Base-by-base conservation (phyloP, 2,888 invertebrate genomes). In the Dolichopus griseipennis region DNA sequence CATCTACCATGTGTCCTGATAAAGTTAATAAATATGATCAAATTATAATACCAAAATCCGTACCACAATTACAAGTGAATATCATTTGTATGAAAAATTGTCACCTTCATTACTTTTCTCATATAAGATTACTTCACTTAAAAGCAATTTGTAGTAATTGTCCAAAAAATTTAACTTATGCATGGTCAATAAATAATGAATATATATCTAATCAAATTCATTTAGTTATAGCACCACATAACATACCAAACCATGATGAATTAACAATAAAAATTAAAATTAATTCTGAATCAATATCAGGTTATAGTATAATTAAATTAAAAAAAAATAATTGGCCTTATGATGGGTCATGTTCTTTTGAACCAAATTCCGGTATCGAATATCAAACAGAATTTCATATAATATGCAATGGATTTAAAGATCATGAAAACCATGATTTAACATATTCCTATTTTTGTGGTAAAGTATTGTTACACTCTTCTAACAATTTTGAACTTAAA, bases 81-180 rank as follows among this genome's bases (percentile, higher is more conserved):
- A 68, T 69, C 34, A 65, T 15, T 22, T 71, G 71, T 62, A 61
- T 69, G 41, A 52, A 68, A 63, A 71, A 71, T 67, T 71, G 71
- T 41, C n/a, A 52, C 1, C 20, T 64, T 33, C 43, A 37, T 12
- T 61, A 65, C 8, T 52, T 67, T 12, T 66, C 67, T n/a, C 41
- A 5, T 2, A 41, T 69, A 1, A 61, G 37, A 65, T 43, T 66
- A 5, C 61, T 70, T 12, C 69, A 71, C 61, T 18, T 69, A 10
- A 61, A 63, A 67, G 68, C 61, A 12, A 22, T 37, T 33, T 71
- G 71, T 61, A 15, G 20, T 9, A 65, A 68, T 61, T 69, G 69
- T 27, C n/a, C 65, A 2, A 6, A 21, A 10, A 12, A 9, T 33
- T 1, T 1, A 18, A 6, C 3, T n/a, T 71, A 65, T 27, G 61